Evolutionary conservation across 1,140 invertebrate genomes (phyloP), one percentile per base, ranked within the genome.

Genomic region (Conus ventricosus): DNA sequence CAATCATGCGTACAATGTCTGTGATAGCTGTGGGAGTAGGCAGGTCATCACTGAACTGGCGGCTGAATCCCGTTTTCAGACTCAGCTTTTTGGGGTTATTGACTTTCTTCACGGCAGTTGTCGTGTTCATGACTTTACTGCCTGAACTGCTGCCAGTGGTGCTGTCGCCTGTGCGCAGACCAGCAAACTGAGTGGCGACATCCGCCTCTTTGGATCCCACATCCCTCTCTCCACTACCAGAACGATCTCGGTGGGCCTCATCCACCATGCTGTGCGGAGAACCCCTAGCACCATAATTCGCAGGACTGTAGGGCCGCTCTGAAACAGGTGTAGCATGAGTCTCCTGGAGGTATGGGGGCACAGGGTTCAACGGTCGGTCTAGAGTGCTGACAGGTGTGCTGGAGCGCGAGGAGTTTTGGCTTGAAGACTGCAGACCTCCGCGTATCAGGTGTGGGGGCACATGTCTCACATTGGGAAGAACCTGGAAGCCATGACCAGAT

Each of bases 21-120:
- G 90, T 92, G 6, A 94, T 92, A 90, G 92, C 92, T 63, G 94
- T 94, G 63, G 94, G 94, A 23, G 94, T 94, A 71, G 92, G 92
- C 17, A 94, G 83, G 75, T 94, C 94, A 86, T 94, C 94, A 89
- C 92, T 94, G 86, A 92, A 94, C 91, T 94, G 93, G 0, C 92
- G 87, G 87, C 93, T 94, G 84, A 94, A 94, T 27, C 93, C 93
- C 25, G 93, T 94, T 8, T 89, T 87, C 55, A 93, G 81, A n/a
- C 80, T 84, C 23, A 92, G 76, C 53, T 89, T 25, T 85, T 88
- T 83, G 54, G 88, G 76, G 83, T 90, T 53, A 85, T 71, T 86
- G 67, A 87, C 60, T 84, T 87, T 88, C 84, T 88, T 80, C 81
- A 85, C 57, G 88, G 60, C 67, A 81, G 85, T 80, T 51, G 84